Percentiles rank a stretch among this genome's conserved stretches.
These are phyloP conservation scores for Acromyrmex echinatior DNA, from an alignment of 1,140 invertebrate species.

Conservation along the genomic window DNA sequence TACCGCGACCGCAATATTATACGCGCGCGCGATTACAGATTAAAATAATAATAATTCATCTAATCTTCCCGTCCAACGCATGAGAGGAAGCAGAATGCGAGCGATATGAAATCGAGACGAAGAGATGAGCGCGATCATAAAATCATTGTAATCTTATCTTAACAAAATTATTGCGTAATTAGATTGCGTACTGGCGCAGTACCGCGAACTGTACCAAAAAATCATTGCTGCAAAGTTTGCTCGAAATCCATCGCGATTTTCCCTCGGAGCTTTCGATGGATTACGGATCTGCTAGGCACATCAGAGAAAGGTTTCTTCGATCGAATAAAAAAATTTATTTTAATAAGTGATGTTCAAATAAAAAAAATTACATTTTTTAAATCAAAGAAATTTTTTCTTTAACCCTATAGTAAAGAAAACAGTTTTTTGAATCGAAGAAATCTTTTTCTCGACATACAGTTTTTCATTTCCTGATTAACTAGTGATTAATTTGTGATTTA, in stretches of 20 bases:
- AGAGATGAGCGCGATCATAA: slow-evolving; percentile 57
- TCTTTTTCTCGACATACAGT: no score
- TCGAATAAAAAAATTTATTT: no score
- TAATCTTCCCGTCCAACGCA: slow-evolving; percentile 70
- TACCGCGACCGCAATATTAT: slow-evolving; percentile 57
- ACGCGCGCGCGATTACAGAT: slow-evolving; percentile 33
- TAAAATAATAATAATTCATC: slow-evolving; percentile 82
- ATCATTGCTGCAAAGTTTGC: slow-evolving; percentile 17
- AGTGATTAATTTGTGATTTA: no score
- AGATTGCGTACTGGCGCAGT: slow-evolving; percentile 45
- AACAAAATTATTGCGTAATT: slow-evolving; percentile 81
- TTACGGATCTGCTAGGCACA: neutral
- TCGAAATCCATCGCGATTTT: neutral
- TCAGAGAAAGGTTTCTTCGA: no score
- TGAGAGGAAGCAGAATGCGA: slow-evolving; percentile 10
- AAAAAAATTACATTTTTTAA: no score
- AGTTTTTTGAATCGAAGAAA: no score
- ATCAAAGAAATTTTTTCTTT: no score
- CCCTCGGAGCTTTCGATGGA: neutral
- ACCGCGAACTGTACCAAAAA: slow-evolving; percentile 53
- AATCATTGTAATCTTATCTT: slow-evolving; percentile 73
- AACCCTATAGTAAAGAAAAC: no score
- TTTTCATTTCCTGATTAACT: no score
- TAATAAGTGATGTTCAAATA: no score
- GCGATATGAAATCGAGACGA: neutral